A percentile compares a stretch with the other conserved stretches of the same genome.
phyloP scores from a whole-genome alignment of 2,888 invertebrate genomes.

The Drosophila flavopinicola region DNA sequence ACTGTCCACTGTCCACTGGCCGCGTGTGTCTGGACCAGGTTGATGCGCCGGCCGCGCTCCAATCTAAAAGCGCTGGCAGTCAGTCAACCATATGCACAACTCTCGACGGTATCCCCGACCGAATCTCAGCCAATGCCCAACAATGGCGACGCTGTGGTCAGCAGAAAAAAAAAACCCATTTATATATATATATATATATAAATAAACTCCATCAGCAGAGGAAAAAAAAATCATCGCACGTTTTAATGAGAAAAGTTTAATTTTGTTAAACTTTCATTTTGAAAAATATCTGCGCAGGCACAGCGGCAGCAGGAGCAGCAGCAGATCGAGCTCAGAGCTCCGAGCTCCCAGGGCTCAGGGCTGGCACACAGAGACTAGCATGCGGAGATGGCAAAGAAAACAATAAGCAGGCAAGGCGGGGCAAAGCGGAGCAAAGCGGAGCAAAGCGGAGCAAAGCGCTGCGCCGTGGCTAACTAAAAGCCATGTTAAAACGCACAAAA shows the following conservation, averaged over 20 bases:
- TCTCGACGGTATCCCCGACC: slow-evolving; percentile 50
- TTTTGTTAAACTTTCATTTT: slow-evolving; percentile 82
- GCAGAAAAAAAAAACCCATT: slow-evolving; percentile 32
- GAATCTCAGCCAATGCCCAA: slow-evolving; percentile 58
- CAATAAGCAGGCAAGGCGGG: slow-evolving; percentile 15
- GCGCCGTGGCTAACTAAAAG: slow-evolving; percentile 65
- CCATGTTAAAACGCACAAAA: slow-evolving; percentile 69
- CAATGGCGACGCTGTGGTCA: slow-evolving; percentile 72
- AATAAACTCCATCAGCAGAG: slow-evolving; percentile 21
- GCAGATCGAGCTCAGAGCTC: no score
- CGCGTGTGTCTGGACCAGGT: slow-evolving; percentile 50
- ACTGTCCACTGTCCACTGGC: slow-evolving; percentile 20
- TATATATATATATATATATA: no score
- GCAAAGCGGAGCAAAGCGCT: slow-evolving; percentile 23
- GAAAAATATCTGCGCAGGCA: slow-evolving; percentile 72
- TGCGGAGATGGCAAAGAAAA: slow-evolving; percentile 33
- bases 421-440: not conserved
- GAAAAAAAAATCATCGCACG: slow-evolving; percentile 70
- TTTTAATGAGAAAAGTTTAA: slow-evolving; percentile 84
- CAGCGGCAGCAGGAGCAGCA: slow-evolving; percentile 32
- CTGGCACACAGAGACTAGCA: no score
- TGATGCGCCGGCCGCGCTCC: slow-evolving; percentile 29
- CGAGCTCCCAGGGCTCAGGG: slow-evolving; percentile 16
- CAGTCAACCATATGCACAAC: slow-evolving; percentile 73
- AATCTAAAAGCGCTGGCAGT: slow-evolving; percentile 37